Conservation (phyloP, 2,888 invertebrate species). For the Metacarcinus magister region DNA sequence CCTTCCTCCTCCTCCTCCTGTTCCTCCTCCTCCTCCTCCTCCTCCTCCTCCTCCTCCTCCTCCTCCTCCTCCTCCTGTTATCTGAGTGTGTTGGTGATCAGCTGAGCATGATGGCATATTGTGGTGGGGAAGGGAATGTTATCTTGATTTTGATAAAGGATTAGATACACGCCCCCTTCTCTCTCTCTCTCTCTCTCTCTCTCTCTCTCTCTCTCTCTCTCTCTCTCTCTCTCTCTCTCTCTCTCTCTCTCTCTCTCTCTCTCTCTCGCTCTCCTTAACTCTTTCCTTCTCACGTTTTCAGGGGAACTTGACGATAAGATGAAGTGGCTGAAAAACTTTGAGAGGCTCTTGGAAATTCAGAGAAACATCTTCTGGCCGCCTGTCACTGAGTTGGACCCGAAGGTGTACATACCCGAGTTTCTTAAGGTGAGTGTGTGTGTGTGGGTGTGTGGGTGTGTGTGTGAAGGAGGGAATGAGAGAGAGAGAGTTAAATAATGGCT, state of each 20-base stretch:
- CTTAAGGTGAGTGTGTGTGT: constrained; percentile 77
- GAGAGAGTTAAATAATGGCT: too few species aligned
- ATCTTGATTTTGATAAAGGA: not conserved
- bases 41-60: constrained; percentile 48
- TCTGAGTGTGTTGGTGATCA: not conserved
- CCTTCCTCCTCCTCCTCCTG: not conserved
- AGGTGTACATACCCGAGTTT: constrained; percentile 86
- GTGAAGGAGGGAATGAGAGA: not conserved
- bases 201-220: not conserved
- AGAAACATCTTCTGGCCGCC: constrained; percentile 88
- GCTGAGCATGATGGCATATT: not conserved
- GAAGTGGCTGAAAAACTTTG: constrained; percentile 89
- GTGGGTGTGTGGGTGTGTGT: constrained; percentile 48
- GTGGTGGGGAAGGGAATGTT: not conserved
- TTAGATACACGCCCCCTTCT: not conserved
- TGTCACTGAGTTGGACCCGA: constrained; percentile 87
- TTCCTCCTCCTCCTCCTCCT: not conserved
- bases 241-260: not conserved
- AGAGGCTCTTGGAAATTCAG: constrained; percentile 88
- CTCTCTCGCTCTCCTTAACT: too few species aligned
- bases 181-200: not conserved
- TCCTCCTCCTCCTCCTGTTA: not conserved
- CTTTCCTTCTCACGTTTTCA: constrained; percentile 83
- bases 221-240: constrained; percentile 27
- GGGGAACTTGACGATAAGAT: constrained; percentile 88